These are phyloP conservation scores for Cephus runcator DNA, from an alignment of 2,888 invertebrate species.

Conservation along the genomic window DNA sequence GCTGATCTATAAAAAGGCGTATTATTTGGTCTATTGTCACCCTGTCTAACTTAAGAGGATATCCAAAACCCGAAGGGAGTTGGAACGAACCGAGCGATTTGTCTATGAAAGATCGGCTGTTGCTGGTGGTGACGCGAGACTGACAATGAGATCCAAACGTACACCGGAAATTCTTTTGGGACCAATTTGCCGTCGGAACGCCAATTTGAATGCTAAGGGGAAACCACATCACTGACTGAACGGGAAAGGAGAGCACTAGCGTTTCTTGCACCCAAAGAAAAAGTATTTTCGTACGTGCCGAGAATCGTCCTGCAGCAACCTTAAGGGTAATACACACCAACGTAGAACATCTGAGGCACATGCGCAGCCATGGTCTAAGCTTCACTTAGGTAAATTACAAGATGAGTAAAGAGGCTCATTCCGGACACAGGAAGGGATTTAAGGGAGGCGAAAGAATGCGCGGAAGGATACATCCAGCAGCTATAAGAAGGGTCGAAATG, in stretches of 20 bases:
- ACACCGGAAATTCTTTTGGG: too few relatives aligned
- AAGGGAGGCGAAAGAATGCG: neutral
- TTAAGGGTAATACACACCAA: neutral
- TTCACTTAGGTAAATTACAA: neutral
- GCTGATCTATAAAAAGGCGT: slow-evolving; percentile 16
- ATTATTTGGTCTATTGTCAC: slow-evolving; percentile 21
- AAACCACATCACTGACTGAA: neutral
- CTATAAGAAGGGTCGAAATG: neutral
- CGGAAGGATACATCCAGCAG: neutral
- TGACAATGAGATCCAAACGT: too few relatives aligned
- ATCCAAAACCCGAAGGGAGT: neutral
- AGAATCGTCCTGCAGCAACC: neutral
- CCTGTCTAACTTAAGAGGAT: slow-evolving; percentile 18
- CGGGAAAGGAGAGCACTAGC: neutral
- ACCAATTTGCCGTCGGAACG: neutral
- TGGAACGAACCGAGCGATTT: neutral
- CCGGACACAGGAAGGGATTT: neutral
- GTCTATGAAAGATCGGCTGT: too few relatives aligned
- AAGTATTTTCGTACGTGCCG: neutral
- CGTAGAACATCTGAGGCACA: neutral
- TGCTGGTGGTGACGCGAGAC: too few relatives aligned
- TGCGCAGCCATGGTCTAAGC: neutral
- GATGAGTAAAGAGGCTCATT: neutral
- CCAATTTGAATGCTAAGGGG: neutral
- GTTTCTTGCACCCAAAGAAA: neutral